Base-by-base conservation (phyloP, 1,140 invertebrate species). In the Aphaenogaster floridana region DNA sequence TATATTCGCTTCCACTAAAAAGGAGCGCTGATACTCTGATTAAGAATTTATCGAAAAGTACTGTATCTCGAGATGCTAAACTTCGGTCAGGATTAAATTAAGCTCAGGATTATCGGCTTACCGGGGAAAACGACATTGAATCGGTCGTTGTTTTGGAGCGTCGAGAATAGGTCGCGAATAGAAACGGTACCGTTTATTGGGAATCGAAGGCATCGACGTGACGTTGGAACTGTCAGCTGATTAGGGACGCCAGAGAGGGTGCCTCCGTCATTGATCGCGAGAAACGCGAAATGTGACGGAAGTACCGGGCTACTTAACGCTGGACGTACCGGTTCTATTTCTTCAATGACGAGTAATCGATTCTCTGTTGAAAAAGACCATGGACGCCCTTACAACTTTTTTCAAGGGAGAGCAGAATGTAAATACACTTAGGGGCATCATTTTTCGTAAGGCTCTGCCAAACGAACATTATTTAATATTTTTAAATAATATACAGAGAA, bases 151-250 rank as follows among this genome's bases (percentile, higher is more conserved):
- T 57, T 78, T 61, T 17, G n/a, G 36, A 68, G 5, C 6, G n/a
- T 21, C 79, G 52, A 21, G 36, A 5, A 1, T 78, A 36, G 21
- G 15, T 28, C 42, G 28, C 61, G 61, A 63, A 83, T 83, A 83
- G 68, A 71, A 28, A 79, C n/a, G 11, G 54, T 3, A 78, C 39
- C 50, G 11, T 88, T 59, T 90, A 90, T 90, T 61, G 69, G 71
- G 77, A 88, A 64, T 57, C 69, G 61, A 86, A 86, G 80, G 39
- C 57, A 50, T 54, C 59, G 68, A 72, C n/a, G 66, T 89, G 79
- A 89, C 85, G 74, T 90, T 64, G 17, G 54, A 74, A 74, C 74
- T 52, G 79, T 84, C 69, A 87, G 69, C 79, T 87, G 69, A 83
- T 64, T 69, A 64, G 15, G 6, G 6, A 84, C 66, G n/a, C 50